A percentile compares a stretch with the other conserved stretches of the same genome.
phyloP scores from a whole-genome alignment of 2,797 vertebrate genomes.

The Enoplosus armatus region DNA sequence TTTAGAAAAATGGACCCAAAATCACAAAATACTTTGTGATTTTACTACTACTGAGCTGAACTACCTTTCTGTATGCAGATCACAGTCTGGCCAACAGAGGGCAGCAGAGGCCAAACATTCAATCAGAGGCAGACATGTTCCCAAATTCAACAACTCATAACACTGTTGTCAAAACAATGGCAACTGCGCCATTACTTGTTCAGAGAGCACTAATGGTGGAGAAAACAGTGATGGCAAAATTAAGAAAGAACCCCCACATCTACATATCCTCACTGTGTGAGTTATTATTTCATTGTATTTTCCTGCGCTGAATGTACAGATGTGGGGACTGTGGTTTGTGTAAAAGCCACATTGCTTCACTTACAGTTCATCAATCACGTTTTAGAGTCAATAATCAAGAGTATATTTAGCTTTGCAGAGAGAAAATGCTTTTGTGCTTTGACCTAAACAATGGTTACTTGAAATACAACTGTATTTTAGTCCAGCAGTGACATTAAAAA shows the following conservation, averaged over 20 bases:
- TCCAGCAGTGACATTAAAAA: neutral
- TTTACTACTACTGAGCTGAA: neutral
- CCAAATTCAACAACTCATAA: neutral
- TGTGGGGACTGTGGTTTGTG: constrained; percentile 8
- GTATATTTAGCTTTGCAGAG: neutral
- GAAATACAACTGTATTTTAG: neutral
- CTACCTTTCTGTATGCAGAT: neutral
- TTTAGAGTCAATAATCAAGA: neutral
- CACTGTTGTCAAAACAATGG: neutral
- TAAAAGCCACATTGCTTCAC: constrained; percentile 15
- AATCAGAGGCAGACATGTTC: neutral
- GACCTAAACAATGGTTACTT: neutral
- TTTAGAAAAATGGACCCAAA: accelerated
- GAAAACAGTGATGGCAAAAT: neutral
- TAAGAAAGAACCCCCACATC: too few species aligned
- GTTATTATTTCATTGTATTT: neutral
- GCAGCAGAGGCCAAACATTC: constrained; percentile 52
- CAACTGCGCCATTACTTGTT: neutral
- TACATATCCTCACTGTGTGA: neutral
- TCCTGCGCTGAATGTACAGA: neutral
- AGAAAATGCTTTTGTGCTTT: neutral
- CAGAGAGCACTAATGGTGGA: neutral
- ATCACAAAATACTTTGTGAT: neutral
- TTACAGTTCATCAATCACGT: constrained; percentile 20
- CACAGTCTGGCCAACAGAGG: constrained; percentile 51